These are phyloP conservation scores for Ophiodon elongatus DNA, from an alignment of 2,113 vertebrate genomes.

Conservation along the genomic window DNA sequence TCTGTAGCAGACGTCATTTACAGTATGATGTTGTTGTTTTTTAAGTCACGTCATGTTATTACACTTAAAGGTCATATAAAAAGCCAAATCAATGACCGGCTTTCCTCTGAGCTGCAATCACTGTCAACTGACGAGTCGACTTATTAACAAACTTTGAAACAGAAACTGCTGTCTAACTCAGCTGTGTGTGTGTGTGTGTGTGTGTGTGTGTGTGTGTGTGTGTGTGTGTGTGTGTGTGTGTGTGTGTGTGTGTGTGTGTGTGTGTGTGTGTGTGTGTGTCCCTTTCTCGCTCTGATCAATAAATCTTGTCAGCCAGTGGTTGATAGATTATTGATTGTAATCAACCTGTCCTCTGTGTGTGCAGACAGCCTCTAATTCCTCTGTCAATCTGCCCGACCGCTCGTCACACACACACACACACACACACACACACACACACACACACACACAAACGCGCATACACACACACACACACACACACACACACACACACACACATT, in stretches of 20 bases:
- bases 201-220: neutral
- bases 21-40: neutral
- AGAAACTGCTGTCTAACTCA: conserved; percentile 8
- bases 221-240: conserved; percentile 7
- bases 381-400: conserved; percentile 55
- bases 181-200: conserved; percentile 3
- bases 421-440: neutral
- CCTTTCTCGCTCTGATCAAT: conserved; percentile 51
- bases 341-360: conserved; percentile 66
- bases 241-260: neutral
- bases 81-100: neutral
- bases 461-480: conserved; percentile 1
- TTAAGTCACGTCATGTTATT: neutral
- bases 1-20: neutral
- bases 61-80: neutral
- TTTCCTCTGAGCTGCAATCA: neutral
- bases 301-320: conserved; percentile 65
- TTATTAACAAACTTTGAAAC: conserved; percentile 34
- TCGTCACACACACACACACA: conserved; percentile 16
- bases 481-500: neutral
- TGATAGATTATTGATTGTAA: conserved; percentile 79
- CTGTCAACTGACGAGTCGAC: conserved; percentile 11
- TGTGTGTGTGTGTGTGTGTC: neutral
- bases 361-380: conserved; percentile 71
- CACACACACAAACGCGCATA: conserved; percentile 15